Evolutionary conservation across 2,113 vertebrate species (phyloP), one percentile per base, ranked within the genome.

Genomic region (Megalops atlanticus): DNA sequence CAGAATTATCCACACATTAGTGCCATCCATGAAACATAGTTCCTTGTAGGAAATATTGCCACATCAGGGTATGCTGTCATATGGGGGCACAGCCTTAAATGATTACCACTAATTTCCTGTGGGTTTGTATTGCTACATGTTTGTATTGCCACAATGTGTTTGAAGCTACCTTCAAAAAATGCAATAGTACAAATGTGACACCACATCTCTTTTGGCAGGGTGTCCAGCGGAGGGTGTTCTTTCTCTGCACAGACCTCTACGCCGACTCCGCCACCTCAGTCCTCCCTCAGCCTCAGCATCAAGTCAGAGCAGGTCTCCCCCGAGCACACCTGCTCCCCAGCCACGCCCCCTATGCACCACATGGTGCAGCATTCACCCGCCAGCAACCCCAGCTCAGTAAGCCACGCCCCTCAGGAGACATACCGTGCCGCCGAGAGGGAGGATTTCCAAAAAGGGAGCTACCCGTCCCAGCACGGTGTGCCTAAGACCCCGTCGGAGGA

Each of bases 231-330:
- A 83, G 91, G 89, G 83, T 91, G 92, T 89, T 92, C 81, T 43
- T 89, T 86, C 80, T 91, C 82, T 8, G 90, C 21, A 83, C 95
- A 89, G 89, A 91, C 87, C 31, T 92, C 91, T 47, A 85, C 92
- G 0, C 52, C 90, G 0, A 47, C 89, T 0, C 83, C 90, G 41
- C 88, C 95, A 16, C 90, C 94, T 0, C 80, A 89, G 38, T 85
- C 91, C 31, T 91, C 89, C 71, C 92, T 93, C 27, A 85, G 90
- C 78, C 76, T 96, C 91, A 96, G 87, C 92, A 96, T 98, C 94
- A 98, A 98, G 82, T 96, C 96, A 0, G 97, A 98, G 89, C 95
- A 95, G 0, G 89, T 92, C 86, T 97, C 97, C 0, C 97, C 97
- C 0, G 94, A 92, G 14, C 93, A 94, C 77, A 94, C 92, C 68